These are phyloP conservation scores for Quadriops clusia DNA, from an alignment of 2,888 invertebrate genomes.

Conservation along the genomic window DNA sequence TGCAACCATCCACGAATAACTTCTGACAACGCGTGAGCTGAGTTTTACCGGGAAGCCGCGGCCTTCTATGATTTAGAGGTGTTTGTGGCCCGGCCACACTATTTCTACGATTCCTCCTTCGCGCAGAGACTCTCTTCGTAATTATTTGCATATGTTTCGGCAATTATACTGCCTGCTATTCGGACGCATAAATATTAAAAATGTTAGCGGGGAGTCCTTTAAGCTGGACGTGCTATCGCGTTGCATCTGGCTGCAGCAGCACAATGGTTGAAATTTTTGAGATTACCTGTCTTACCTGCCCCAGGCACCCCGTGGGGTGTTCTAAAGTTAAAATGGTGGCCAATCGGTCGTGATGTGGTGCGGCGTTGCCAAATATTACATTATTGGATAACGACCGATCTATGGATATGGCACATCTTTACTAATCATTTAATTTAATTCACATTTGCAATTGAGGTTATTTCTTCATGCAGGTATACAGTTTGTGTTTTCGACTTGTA, in stretches of 20 bases:
- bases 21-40: not conserved
- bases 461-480: not conserved
- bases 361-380: conserved; percentile 7
- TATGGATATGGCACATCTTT: not conserved
- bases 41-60: not conserved
- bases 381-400: no score
- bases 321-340: conserved; percentile 11
- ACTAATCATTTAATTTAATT: not conserved
- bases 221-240: conserved; percentile 9
- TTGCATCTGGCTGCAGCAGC: conserved; percentile 9
- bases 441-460: not conserved
- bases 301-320: conserved; percentile 21
- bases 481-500: no score
- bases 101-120: conserved; percentile 6
- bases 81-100: conserved; percentile 4
- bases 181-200: conserved; percentile 7
- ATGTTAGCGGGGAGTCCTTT: conserved; percentile 10
- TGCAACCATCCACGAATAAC: conserved; percentile 7
- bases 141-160: conserved; percentile 9
- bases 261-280: conserved; percentile 21
- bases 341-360: conserved; percentile 3
- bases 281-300: conserved; percentile 24
- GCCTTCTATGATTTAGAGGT: no score
- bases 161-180: no score
- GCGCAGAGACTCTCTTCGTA: conserved; percentile 8